Percentiles rank a stretch among this genome's conserved stretches.
Conservation (phyloP, 2,888 invertebrate species). For the Ernsta delagoae region DNA sequence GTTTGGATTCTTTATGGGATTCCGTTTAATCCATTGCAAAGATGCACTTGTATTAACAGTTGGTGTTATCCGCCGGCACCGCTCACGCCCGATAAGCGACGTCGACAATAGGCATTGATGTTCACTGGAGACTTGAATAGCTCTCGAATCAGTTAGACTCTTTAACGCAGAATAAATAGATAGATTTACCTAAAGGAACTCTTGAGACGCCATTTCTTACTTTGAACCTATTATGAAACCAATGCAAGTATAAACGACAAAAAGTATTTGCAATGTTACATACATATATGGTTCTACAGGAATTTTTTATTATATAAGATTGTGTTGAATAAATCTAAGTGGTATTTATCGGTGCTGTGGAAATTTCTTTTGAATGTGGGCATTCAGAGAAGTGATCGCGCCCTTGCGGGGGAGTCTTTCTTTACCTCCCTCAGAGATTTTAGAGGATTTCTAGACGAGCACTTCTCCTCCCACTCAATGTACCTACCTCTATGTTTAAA, state of each 20-base stretch:
- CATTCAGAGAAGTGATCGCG: too few species aligned
- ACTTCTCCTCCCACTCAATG: too few species aligned
- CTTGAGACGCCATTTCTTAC: background rate
- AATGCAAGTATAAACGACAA: background rate
- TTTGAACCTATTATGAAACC: background rate
- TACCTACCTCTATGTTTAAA: too few species aligned
- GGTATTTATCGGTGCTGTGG: too few species aligned
- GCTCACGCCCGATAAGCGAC: constrained; percentile 37
- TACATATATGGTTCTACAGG: too few species aligned
- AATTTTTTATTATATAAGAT: too few species aligned
- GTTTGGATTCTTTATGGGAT: background rate
- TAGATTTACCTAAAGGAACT: constrained; percentile 59
- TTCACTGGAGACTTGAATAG: constrained; percentile 79
- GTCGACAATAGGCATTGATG: constrained; percentile 81
- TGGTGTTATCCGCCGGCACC: background rate
- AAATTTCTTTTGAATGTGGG: too few species aligned
- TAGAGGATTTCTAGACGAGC: too few species aligned
- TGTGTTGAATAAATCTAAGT: too few species aligned
- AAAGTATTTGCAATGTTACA: too few species aligned
- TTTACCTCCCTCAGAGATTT: too few species aligned
- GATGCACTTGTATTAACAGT: background rate
- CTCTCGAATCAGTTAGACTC: constrained; percentile 73
- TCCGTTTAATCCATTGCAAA: background rate
- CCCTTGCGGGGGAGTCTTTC: too few species aligned
- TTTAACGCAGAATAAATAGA: constrained; percentile 75